Conservation (phyloP, 2,113 vertebrate species). For the Muntiacus reevesi region DNA sequence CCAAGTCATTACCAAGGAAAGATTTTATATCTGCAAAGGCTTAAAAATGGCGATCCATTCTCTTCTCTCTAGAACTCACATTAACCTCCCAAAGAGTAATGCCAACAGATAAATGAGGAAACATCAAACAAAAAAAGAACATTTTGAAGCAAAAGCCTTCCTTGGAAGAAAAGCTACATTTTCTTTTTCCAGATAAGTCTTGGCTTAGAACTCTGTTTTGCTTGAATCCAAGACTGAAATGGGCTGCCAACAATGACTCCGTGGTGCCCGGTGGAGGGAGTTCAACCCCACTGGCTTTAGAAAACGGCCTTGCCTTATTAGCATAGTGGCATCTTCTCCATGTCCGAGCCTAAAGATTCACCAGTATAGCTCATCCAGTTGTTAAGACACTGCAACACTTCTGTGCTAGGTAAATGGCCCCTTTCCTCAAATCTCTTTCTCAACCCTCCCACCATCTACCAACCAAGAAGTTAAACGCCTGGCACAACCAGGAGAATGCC, state of each 20-base stretch:
- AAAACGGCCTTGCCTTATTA: neutral
- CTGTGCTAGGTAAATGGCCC: neutral
- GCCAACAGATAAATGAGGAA: constrained; percentile 40
- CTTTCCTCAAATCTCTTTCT: neutral
- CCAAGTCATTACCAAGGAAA: constrained; percentile 49
- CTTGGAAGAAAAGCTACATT: constrained; percentile 29
- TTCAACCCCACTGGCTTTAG: neutral
- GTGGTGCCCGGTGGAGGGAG: neutral
- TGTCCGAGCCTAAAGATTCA: neutral
- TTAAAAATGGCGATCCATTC: constrained; percentile 39
- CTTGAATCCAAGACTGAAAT: constrained; percentile 15
- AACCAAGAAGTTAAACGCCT: neutral
- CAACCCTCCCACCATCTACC: neutral
- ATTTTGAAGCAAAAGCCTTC: constrained; percentile 39
- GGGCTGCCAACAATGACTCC: neutral
- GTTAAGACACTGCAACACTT: neutral
- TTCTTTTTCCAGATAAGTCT: constrained; percentile 29
- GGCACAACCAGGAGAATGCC: neutral
- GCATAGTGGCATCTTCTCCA: neutral
- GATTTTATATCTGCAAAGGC: constrained; percentile 43
- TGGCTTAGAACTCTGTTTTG: constrained; percentile 44
- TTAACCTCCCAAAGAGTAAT: constrained; percentile 29
- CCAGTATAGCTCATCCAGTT: neutral
- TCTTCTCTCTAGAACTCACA: constrained; percentile 32
- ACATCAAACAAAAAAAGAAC: neutral